Base-by-base conservation (phyloP, 2,888 invertebrate genomes). In the Watsonalla binaria region DNA sequence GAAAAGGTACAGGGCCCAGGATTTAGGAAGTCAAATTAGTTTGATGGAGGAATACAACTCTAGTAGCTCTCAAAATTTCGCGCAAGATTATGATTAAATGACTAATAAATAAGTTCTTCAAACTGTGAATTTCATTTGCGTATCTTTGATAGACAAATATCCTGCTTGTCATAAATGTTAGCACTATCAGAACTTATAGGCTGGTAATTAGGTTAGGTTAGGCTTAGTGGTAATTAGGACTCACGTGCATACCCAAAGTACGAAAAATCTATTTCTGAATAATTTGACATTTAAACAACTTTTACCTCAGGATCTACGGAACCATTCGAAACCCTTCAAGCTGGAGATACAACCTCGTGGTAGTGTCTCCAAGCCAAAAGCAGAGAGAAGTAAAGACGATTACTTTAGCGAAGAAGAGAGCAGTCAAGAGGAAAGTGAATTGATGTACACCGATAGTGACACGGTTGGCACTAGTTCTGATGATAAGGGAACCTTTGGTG, bases 1-100 rank as follows among this genome's bases (percentile, higher is more conserved):
- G 61, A 80, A 66, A 45, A 71, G 82, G 37, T 83, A 81, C 52
- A 74, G 80, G 33, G 56, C 65, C 45, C 54, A 54, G 34, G 78
- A 81, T 15, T 45, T 75, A 57, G 61, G 55, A 11, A 63, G 58
- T 37, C 54, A 59, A 42, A 53, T 59, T 0, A 54, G 57, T 45
- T 53, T 63, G n/a, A 53, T 55, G 24, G 45, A 55, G 0, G 15
- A 34, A 33, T 49, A 50, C 2, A 52, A 48, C 45, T 54, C 56
- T 0, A 58, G 57, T 35, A 56, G 63, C 5, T 58, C 59, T 6
- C 59, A 59, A 0, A 59, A n/a, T 61, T 62, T 2, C 58, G 57
- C 11, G 34, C 55, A 46, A 34, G 34, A 46, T 15, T 14, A 51
- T 34, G 33, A 51, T n/a, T 53, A 51, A 54, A 58, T 35, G 51